Evolutionary conservation across 2,113 vertebrate genomes (phyloP).

Genomic region (Sitta europaea): DNA sequence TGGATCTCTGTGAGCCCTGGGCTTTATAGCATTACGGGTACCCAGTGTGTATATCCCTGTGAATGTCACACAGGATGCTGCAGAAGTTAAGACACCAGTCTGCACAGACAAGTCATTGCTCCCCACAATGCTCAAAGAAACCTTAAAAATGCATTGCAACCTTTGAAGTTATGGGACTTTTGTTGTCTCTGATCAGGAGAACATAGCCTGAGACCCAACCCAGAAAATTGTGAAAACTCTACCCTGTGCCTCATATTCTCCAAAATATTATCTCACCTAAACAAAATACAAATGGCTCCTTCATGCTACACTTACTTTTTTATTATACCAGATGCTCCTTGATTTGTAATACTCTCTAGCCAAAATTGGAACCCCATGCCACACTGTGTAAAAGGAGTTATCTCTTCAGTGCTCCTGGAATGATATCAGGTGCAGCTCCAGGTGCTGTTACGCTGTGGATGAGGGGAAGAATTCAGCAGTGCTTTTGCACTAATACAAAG

Average conservation of each 20-base stretch:
- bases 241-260: not conserved
- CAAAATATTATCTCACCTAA: not conserved
- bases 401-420: not conserved
- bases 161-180: not conserved
- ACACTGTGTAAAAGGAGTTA: not conserved
- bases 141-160: not conserved
- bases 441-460: not conserved
- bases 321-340: not conserved
- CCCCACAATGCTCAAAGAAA: not conserved
- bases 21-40: not conserved
- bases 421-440: not conserved
- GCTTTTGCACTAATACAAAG: not conserved
- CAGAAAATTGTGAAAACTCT: not conserved
- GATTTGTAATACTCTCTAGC: not conserved
- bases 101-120: not conserved
- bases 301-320: not conserved
- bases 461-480: not conserved
- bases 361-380: not conserved
- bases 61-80: not conserved
- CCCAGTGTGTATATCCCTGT: not conserved
- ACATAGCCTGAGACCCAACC: not conserved
- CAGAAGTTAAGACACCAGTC: not conserved
- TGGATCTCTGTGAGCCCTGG: not conserved
- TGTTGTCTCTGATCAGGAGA: not conserved
- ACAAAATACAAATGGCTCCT: not conserved